Percentiles rank a stretch among this genome's conserved stretches.
phyloP scores from a whole-genome alignment of 2,113 vertebrate genomes.

The Clinocottus analis region DNA sequence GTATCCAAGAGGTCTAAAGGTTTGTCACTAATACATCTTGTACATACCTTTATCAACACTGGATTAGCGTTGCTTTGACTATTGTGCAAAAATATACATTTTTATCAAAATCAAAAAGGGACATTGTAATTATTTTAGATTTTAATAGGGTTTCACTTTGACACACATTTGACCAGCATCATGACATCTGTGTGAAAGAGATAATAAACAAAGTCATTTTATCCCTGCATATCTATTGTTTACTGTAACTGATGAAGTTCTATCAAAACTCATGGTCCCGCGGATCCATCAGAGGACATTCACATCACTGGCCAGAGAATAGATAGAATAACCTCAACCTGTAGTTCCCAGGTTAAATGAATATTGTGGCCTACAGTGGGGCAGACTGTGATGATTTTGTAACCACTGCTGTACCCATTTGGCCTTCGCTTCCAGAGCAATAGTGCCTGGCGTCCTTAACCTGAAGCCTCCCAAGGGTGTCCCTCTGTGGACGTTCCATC shows the following conservation, averaged over 20 bases:
- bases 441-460: neutral
- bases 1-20: neutral
- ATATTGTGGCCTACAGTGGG: neutral
- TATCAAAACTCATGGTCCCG: neutral
- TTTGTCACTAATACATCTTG: slow-evolving; percentile 2
- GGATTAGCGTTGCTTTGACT: neutral
- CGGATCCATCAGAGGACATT: neutral
- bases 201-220: neutral
- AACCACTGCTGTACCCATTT: neutral
- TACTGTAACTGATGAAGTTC: neutral
- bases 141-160: neutral
- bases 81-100: neutral
- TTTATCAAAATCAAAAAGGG: neutral
- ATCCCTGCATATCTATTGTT: neutral
- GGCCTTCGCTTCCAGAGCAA: slow-evolving; percentile 1
- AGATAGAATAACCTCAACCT: neutral
- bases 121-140: neutral
- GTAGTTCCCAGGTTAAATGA: neutral
- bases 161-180: neutral
- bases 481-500: slow-evolving; percentile 14
- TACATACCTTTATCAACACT: neutral
- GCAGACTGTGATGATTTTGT: slow-evolving; percentile 39
- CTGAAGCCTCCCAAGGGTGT: neutral
- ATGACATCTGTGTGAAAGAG: neutral
- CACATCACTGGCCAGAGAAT: neutral